Evolutionary conservation across 1,140 invertebrate species (phyloP).

Genomic region (Drosophila biarmipes): DNA sequence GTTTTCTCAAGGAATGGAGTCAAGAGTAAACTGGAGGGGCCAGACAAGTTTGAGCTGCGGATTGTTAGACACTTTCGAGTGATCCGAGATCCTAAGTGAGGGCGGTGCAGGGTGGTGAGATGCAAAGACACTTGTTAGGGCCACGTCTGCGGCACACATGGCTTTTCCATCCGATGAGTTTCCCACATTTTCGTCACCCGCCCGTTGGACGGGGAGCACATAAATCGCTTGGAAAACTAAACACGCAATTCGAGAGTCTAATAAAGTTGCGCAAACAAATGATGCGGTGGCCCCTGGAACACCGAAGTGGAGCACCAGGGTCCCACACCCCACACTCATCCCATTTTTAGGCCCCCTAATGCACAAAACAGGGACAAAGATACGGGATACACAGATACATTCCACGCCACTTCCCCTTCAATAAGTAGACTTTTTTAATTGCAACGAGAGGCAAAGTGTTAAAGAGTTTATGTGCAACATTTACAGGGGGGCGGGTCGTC

Average conservation of each 20-base stretch:
- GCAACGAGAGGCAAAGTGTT: conserved; percentile 81
- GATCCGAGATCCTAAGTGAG: conserved; percentile 3
- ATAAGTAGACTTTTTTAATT: conserved; percentile 80
- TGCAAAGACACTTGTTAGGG: conserved; percentile 61
- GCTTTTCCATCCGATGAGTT: conserved; percentile 38
- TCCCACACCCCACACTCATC: background rate
- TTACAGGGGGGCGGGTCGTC: conserved; percentile 55
- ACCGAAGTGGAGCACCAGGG: conserved; percentile 66
- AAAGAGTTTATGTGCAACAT: conserved; percentile 84
- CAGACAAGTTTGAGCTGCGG: conserved; percentile 26
- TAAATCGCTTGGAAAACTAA: conserved; percentile 78
- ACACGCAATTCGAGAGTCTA: conserved; percentile 82
- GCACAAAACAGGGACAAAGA: conserved; percentile 64
- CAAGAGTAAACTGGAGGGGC: conserved; percentile 5
- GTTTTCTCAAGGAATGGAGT: conserved; percentile 2
- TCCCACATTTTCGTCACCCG: conserved; percentile 76
- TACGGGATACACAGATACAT: conserved; percentile 45
- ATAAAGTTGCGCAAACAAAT: conserved; percentile 84
- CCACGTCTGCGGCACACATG: conserved; percentile 61
- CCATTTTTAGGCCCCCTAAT: conserved; percentile 45
- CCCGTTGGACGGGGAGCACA: conserved; percentile 47
- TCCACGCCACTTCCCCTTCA: conserved; percentile 69
- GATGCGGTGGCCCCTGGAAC: conserved; percentile 76
- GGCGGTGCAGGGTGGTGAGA: background rate
- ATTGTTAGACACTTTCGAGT: conserved; percentile 46